A percentile compares a stretch with the other conserved stretches of the same genome.
Conservation (phyloP, 2,113 vertebrate species). For the Bubo bubo region DNA sequence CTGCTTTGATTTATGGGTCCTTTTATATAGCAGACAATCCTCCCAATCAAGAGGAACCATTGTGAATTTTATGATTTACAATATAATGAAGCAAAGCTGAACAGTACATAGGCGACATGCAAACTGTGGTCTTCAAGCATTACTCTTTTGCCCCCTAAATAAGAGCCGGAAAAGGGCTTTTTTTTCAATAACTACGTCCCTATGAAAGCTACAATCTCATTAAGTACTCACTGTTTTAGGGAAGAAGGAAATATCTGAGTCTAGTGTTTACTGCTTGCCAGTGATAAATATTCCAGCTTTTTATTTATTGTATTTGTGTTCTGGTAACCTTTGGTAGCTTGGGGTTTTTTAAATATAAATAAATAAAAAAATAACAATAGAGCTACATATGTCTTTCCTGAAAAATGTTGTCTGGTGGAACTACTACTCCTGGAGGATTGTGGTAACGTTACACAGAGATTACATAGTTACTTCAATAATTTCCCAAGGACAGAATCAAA, state of each 20-base stretch:
- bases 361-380: neutral
- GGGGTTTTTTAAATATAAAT: neutral
- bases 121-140: neutral
- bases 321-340: neutral
- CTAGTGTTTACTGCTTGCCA: neutral
- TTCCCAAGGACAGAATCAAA: neutral
- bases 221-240: neutral
- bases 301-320: neutral
- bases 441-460: neutral
- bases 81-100: conserved; percentile 5
- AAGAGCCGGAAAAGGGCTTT: neutral
- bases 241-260: neutral
- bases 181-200: neutral
- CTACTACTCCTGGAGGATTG: neutral
- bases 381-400: neutral
- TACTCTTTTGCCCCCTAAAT: neutral
- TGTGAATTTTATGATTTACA: conserved; percentile 48
- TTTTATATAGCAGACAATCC: conserved; percentile 19
- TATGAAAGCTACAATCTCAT: neutral
- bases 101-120: neutral
- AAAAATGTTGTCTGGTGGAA: neutral
- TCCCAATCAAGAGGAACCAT: conserved; percentile 31
- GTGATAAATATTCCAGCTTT: neutral
- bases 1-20: conserved; percentile 33
- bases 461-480: neutral